These are phyloP conservation scores for Burhinus oedicnemus DNA, from an alignment of 2,113 vertebrate species.

Conservation along the genomic window DNA sequence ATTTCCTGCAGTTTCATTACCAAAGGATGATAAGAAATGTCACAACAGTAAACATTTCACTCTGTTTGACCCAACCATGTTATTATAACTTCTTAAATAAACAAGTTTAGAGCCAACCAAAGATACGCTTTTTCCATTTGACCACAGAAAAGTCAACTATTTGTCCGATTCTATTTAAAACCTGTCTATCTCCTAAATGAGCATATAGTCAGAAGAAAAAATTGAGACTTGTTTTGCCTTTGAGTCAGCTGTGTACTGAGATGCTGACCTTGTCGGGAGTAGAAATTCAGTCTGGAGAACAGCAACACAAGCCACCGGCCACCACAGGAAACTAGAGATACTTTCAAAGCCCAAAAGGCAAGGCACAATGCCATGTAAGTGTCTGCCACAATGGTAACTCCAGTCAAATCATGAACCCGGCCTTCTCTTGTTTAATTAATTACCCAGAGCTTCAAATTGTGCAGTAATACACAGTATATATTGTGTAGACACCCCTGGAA, in stretches of 20 bases:
- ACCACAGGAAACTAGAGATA: neutral
- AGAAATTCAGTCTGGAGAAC: neutral
- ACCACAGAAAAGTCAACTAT: neutral
- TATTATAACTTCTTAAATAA: neutral
- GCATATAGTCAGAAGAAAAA: neutral
- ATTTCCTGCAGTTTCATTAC: neutral
- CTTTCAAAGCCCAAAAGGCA: neutral
- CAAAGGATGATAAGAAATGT: neutral
- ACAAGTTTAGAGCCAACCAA: neutral
- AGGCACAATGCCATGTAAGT: too few species aligned
- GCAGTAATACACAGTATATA: neutral
- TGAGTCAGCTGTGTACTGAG: neutral
- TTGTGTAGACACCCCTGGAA: rapidly evolving
- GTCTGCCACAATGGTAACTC: neutral
- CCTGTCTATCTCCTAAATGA: neutral
- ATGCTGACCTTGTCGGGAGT: neutral
- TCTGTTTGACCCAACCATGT: neutral
- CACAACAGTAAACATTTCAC: neutral
- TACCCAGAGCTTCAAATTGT: neutral
- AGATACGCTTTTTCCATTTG: neutral
- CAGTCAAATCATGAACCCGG: neutral
- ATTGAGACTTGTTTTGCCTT: neutral
- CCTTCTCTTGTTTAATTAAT: neutral
- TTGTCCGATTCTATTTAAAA: neutral
- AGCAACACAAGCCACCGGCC: neutral